Conservation (phyloP, 2,113 vertebrate species). For the Cervus canadensis region DNA sequence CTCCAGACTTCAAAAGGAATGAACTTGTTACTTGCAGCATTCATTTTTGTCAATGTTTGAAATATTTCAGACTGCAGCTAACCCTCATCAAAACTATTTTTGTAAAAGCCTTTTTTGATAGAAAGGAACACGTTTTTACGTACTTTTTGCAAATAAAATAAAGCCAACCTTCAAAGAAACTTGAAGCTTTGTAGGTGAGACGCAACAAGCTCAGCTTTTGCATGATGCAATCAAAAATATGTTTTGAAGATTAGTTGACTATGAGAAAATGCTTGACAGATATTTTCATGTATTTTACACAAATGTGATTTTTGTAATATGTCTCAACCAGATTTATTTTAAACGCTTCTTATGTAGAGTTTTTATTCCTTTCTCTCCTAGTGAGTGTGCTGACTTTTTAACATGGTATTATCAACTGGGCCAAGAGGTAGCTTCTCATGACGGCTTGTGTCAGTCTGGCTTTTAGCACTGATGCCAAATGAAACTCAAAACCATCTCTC, state of each 20-base stretch:
- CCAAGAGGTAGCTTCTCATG: slow-evolving; percentile 90
- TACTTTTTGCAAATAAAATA: slow-evolving; percentile 75
- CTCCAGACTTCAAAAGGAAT: slow-evolving; percentile 91
- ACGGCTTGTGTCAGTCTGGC: slow-evolving; percentile 78
- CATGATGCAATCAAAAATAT: slow-evolving; percentile 93
- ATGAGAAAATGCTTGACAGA: slow-evolving; percentile 91
- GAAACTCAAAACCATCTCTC: slow-evolving; percentile 71
- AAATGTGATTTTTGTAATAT: slow-evolving; percentile 94
- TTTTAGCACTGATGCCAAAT: slow-evolving; percentile 74
- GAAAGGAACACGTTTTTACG: slow-evolving; percentile 82
- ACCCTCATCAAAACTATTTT: slow-evolving; percentile 86
- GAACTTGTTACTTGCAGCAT: slow-evolving; percentile 83
- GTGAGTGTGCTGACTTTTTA: slow-evolving; percentile 83
- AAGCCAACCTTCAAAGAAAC: slow-evolving; percentile 86
- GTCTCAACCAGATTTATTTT: slow-evolving; percentile 93
- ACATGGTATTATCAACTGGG: slow-evolving; percentile 86
- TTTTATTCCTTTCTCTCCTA: slow-evolving; percentile 84
- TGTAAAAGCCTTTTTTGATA: slow-evolving; percentile 80
- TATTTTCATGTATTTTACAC: slow-evolving; percentile 92
- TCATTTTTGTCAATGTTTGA: slow-evolving; percentile 78
- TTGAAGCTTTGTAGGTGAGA: slow-evolving; percentile 93
- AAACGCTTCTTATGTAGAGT: slow-evolving; percentile 89
- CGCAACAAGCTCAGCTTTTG: slow-evolving; percentile 88
- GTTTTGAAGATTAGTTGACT: slow-evolving; percentile 89
- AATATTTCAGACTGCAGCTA: slow-evolving; percentile 88